Base-by-base conservation (phyloP, 2,888 invertebrate species). In the Bombylius major region DNA sequence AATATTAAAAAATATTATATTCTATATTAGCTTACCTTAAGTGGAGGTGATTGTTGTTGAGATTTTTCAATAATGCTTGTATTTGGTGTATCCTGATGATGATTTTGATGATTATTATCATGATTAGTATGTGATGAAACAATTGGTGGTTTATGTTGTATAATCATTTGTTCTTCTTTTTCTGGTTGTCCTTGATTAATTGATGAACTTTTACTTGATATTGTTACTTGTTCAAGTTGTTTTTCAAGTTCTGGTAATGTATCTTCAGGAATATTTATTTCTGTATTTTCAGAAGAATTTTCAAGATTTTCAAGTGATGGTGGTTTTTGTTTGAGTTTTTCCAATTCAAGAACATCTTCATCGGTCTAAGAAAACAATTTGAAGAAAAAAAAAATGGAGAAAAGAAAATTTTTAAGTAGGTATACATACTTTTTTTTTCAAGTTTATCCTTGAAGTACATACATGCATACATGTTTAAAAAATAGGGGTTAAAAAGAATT, bases 301-400 rank as follows among this genome's bases (percentile, higher is more conserved):
- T 42, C 51, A 42, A 32, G 44, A 52, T 44, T 55, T 12, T 55
- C 53, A 44, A 55, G 14, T 11, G 14, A 36, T 36, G 34, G 23
- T 54, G n/a, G 12, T n/a, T 54, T 48, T n/a, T 73, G 71, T 64
- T 77, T 77, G 56, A 78, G 64, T 59, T 75, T 76, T 64, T 79
- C 77, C 61, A 79, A 66, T 63, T 79, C 78, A 55, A 70, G 68
- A 5, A 79, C 79, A 65, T 77, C 78, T 55, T 75, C 72, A 62
- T 79, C 79, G 65, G 75, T 70, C 63, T 77, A n/a, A 7, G 5
- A 47, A 47, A 23, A 23, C 23, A 23, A 23, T 23, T 23, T 2
- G 3, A 23, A 23, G 23, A 23, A 23, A 23, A 23, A 23, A 23
- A 1, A 23, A 23, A 23, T 23, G 3, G 23, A n/a, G n/a, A n/a